A percentile compares a stretch with the other conserved stretches of the same genome.
Evolutionary conservation across 2,888 invertebrate species (phyloP).

Genomic region (Gasteruption jaculator): DNA sequence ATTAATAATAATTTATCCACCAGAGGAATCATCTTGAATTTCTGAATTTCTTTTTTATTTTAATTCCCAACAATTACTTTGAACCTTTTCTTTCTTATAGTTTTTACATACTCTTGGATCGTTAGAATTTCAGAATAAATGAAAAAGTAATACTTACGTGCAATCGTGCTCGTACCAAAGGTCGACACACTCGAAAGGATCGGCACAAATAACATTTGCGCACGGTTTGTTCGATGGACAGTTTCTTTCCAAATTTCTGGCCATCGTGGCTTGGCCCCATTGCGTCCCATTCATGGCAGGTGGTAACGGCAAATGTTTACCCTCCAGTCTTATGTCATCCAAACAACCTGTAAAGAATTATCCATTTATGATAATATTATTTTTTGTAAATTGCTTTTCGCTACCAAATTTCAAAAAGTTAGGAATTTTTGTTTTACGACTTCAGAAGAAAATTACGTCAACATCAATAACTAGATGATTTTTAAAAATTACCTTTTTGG

Average conservation of each 20-base stretch:
- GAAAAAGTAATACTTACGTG: constrained; percentile 94
- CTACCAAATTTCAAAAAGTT: too few relatives aligned
- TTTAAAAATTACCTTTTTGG: constrained; percentile 68
- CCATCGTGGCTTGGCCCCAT: constrained; percentile 95
- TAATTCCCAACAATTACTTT: neutral
- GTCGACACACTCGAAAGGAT: constrained; percentile 92
- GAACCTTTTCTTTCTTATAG: neutral
- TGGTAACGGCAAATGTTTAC: constrained; percentile 89
- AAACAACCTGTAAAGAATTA: constrained; percentile 61
- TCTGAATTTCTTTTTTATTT: neutral
- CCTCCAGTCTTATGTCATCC: constrained; percentile 84
- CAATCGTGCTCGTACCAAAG: constrained; percentile 98
- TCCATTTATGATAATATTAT: too few relatives aligned
- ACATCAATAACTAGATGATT: constrained; percentile 7
- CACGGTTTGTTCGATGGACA: constrained; percentile 96
- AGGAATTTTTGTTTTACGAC: neutral
- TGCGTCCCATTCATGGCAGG: constrained; percentile 94
- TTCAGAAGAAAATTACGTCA: constrained; percentile 1
- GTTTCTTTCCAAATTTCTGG: constrained; percentile 82
- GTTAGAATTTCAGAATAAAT: constrained; percentile 9
- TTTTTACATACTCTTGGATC: constrained; percentile 4
- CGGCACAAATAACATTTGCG: constrained; percentile 88
- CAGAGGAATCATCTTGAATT: too few relatives aligned
- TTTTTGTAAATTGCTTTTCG: too few relatives aligned
- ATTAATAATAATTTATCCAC: too few relatives aligned